Evolutionary conservation across 1,140 invertebrate species (phyloP), one percentile per base, ranked within the genome.

Genomic region (Zaprionus nigranus): DNA sequence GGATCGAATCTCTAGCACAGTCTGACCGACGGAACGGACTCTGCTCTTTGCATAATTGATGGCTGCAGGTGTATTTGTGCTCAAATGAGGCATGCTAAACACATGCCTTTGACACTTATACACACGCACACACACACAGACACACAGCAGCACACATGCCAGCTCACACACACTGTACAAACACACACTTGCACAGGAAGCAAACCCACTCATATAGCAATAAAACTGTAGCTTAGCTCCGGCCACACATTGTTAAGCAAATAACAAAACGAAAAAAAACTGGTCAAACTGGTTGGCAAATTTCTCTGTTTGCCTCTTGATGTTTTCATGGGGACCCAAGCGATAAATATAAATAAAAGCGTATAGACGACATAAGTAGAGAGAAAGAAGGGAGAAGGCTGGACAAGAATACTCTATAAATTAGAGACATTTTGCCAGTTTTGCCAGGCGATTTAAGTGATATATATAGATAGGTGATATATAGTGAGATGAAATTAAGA

Each of bases 11-110:
- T 51, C 20, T 20, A 24, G 40, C 54, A 24, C 1, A 49, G 34
- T 49, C 40, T 20, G 38, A 38, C 22, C 36, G 30, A 30, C 30
- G 20, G 63, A 54, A 66, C 65, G 43, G 64, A 72, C 54, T 62
- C 30, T 75, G 82, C 82, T 90, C 79, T 90, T 82, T 90, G 82
- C 82, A 90, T 90, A 90, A 90, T 90, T 90, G 86, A 90, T 90
- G 86, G 85, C 86, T 90, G 85, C 86, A 90, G 85, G 86, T 90
- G 85, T 90, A 90, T 90, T 90, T 90, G 82, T 69, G 72, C 82
- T 90, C 82, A 90, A 90, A 90, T 90, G 85, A 85, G 85, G 76
- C 85, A 90, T 90, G 78, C 85, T 88, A 88, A 88, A 85, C 85
- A 90, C 85, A 90, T 85, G 85, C 79, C 85, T 90, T 90, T 90